These are phyloP conservation scores for Cyclopterus lumpus DNA, from an alignment of 2,797 vertebrate genomes.

Conservation along the genomic window DNA sequence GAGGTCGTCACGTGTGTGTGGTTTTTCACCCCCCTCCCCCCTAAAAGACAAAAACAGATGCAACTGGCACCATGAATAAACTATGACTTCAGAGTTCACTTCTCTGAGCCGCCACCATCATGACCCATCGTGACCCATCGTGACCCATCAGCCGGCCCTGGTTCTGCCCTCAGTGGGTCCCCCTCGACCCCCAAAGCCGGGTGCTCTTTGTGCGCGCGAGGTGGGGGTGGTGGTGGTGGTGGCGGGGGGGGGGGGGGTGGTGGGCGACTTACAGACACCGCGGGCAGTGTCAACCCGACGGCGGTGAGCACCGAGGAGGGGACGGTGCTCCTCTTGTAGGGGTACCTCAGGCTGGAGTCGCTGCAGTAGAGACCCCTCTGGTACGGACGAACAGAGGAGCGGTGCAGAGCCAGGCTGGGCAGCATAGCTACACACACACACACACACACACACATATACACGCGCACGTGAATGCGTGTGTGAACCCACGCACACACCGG, in stretches of 20 bases:
- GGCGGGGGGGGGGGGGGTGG: conserved; percentile 19
- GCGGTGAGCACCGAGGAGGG: conserved; percentile 81
- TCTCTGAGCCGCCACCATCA: conserved; percentile 23
- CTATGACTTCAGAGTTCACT: no score
- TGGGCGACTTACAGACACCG: conserved; percentile 85
- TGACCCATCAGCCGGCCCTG: conserved; percentile 43
- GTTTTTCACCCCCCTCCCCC: no score
- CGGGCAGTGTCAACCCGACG: conserved; percentile 82
- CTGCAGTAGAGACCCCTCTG: conserved; percentile 84
- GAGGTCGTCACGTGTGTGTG: conserved; percentile 23
- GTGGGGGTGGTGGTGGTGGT: no score
- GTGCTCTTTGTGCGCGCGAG: conserved; percentile 37
- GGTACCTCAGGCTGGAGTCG: conserved; percentile 76
- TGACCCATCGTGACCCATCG: conserved; percentile 36
- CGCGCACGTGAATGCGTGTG: conserved; percentile 34
- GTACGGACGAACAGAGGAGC: conserved; percentile 78
- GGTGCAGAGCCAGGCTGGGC: conserved; percentile 84
- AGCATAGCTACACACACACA: conserved; percentile 81
- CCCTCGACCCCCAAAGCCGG: conserved; percentile 23
- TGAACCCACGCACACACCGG: conserved; percentile 26
- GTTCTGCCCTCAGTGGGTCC: conserved; percentile 43
- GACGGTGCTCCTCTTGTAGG: conserved; percentile 82
- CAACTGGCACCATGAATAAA: background rate
- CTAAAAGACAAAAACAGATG: conserved; percentile 5
- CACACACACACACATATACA: conserved; percentile 46